Evolutionary conservation across 1,140 invertebrate genomes (phyloP), one percentile per base, ranked within the genome.

Genomic region (Cydia amplana): DNA sequence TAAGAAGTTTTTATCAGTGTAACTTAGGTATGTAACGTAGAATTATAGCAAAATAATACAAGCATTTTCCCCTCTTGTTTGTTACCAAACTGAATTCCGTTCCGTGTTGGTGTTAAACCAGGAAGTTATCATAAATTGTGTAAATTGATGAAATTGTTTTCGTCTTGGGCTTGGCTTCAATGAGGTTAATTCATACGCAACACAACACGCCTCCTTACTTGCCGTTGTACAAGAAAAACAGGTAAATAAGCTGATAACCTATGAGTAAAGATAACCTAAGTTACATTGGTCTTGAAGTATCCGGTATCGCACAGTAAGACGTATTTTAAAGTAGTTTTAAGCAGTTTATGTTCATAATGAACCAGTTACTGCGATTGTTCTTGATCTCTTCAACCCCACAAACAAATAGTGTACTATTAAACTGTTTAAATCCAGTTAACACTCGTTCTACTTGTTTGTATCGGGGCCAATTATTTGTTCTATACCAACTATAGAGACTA

Each of bases 141-240:
- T 70, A 70, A 70, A 70, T 70, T 70, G 36, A 70, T 36, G 65
- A 70, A 70, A 18, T 70, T 70, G 65, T 70, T 70, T 70, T 18
- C n/a, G 65, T 40, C 7, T 36, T 70, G 9, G 65, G 7, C 14
- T 25, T 32, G 5, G 25, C 16, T 70, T 70, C 32, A 70, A 10
- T 70, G 36, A 18, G 65, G 14, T 43, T 43, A 20, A 36, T 70
- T 40, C 65, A 70, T n/a, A 70, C n/a, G 65, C 16, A n/a, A 70
- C 32, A 20, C n/a, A 40, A 36, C 2, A 14, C 32, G 7, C 36
- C 20, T 70, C 12, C 65, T 70, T 70, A 36, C 65, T 36, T 70
- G 65, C 65, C 32, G 65, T 40, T 40, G 16, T n/a, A 18, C n/a
- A 18, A 16, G n/a, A 36, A 43, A 32, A 18, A 18, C 65, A 70